A percentile compares a stretch with the other conserved stretches of the same genome.
phyloP scores from a whole-genome alignment of 1,140 invertebrate genomes.

The Drosophila pallidifrons region DNA sequence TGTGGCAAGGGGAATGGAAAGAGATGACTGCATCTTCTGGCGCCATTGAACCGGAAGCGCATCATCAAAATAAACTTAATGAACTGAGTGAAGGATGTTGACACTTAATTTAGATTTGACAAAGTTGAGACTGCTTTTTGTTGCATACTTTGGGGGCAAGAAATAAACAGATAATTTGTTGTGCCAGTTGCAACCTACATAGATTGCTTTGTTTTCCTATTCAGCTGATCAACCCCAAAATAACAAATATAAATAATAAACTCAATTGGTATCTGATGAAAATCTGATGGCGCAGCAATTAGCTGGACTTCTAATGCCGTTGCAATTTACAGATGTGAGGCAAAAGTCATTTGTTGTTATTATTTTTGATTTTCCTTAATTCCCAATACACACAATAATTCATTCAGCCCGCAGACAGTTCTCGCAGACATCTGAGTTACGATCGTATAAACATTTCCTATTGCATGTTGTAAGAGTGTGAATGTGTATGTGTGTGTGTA shows the following conservation, averaged over 20 bases:
- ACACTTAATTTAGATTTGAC: background rate
- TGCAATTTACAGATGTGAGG: background rate
- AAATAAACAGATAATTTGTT: background rate
- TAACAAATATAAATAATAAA: background rate
- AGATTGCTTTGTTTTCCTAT: background rate
- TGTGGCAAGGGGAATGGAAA: slow-evolving; percentile 21
- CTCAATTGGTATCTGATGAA: slow-evolving; percentile 2
- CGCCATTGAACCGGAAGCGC: slow-evolving; percentile 34
- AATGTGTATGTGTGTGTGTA: slow-evolving; percentile 9
- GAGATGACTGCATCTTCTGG: slow-evolving; percentile 19
- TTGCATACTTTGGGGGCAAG: slow-evolving; percentile 45
- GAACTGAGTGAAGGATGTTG: background rate
- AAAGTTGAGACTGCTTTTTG: slow-evolving; percentile 5
- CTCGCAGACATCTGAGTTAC: background rate
- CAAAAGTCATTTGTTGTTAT: slow-evolving; percentile 20
- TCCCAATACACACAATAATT: slow-evolving; percentile 39
- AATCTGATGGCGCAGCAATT: background rate
- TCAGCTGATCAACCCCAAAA: background rate
- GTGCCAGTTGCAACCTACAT: background rate
- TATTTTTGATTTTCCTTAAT: slow-evolving; percentile 56
- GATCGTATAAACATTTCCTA: slow-evolving; percentile 33
- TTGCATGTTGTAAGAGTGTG: slow-evolving; percentile 22
- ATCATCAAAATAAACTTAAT: slow-evolving; percentile 5
- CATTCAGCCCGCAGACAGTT: slow-evolving; percentile 32
- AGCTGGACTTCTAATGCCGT: background rate